A percentile compares a stretch with the other conserved stretches of the same genome.
Evolutionary conservation across 2,797 vertebrate genomes (phyloP).

Genomic region (Anguilla megastoma): DNA sequence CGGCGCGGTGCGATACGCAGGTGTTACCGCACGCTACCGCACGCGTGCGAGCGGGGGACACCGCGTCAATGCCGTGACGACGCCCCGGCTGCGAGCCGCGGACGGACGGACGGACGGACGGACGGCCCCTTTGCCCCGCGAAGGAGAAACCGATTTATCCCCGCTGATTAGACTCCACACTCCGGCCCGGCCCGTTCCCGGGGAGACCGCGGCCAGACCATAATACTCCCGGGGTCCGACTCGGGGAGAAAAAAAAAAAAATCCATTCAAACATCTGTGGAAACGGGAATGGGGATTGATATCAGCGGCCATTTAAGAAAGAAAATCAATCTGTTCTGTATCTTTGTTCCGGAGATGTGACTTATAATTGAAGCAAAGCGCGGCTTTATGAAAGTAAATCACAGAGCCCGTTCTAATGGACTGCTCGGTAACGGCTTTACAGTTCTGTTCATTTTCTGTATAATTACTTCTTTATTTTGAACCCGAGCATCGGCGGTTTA

Average conservation of each 20-base stretch:
- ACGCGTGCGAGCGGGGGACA: too few species aligned
- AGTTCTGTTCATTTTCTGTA: slow-evolving; percentile 21
- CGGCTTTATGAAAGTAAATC: slow-evolving; percentile 35
- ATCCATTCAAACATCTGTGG: slow-evolving; percentile 35
- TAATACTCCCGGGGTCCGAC: neutral
- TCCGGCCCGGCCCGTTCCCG: neutral
- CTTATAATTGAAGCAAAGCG: slow-evolving; percentile 28
- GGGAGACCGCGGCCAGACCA: neutral
- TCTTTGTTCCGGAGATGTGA: slow-evolving; percentile 28
- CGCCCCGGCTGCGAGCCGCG: slow-evolving; percentile 5
- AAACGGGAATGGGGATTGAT: slow-evolving; percentile 29
- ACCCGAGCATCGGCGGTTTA: neutral
- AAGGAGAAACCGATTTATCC: neutral
- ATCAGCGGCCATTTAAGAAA: slow-evolving; percentile 21
- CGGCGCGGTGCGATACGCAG: too few species aligned
- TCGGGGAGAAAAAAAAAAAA: slow-evolving; percentile 8
- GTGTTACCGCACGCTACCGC: too few species aligned
- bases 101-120: neutral
- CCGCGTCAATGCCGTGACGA: too few species aligned
- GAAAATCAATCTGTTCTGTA: slow-evolving; percentile 43
- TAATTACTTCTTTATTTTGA: neutral
- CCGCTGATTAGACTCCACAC: neutral
- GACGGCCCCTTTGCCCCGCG: neutral
- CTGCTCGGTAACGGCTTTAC: neutral
- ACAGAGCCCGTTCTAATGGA: slow-evolving; percentile 31